Evolutionary conservation across 2,797 vertebrate genomes (phyloP).

Genomic region (Oryzias dopingdopingensis): DNA sequence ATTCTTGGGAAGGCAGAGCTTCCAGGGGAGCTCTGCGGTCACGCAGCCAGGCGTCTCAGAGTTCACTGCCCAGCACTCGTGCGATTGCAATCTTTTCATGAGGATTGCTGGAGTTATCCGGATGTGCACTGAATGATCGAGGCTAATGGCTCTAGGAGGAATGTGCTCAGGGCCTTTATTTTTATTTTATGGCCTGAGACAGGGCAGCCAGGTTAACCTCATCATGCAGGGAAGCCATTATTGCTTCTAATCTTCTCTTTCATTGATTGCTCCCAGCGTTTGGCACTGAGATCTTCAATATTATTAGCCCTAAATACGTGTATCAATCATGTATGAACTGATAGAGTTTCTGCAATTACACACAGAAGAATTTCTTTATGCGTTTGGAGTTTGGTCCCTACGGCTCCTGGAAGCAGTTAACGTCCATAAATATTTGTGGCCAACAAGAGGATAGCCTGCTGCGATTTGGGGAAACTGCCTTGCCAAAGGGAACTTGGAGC

Average conservation of each 20-base stretch:
- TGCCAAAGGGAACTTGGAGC: not conserved
- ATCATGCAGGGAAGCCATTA: conserved; percentile 67
- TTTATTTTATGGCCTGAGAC: conserved; percentile 64
- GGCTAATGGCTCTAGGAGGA: conserved; percentile 46
- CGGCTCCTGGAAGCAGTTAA: conserved; percentile 28
- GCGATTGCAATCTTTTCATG: conserved; percentile 21
- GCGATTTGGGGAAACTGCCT: not conserved
- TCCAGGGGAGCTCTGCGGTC: not conserved
- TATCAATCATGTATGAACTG: conserved; percentile 63
- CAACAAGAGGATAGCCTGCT: not conserved
- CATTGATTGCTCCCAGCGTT: conserved; percentile 72
- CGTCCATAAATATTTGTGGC: conserved; percentile 13
- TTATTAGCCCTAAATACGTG: conserved; percentile 59
- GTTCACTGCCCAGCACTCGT: conserved; percentile 4
- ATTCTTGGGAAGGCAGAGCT: not conserved
- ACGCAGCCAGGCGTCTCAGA: not conserved
- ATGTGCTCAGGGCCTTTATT: conserved; percentile 49
- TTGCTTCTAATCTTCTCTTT: conserved; percentile 65
- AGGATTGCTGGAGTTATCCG: conserved; percentile 23
- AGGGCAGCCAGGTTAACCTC: conserved; percentile 60
- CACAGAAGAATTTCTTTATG: conserved; percentile 27
- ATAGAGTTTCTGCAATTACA: conserved; percentile 60
- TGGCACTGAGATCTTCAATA: conserved; percentile 60
- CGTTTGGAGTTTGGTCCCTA: conserved; percentile 17
- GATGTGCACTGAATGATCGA: conserved; percentile 40